Evolutionary conservation across 2,113 vertebrate genomes (phyloP), one percentile per base, ranked within the genome.

Genomic region (Xiphorhynchus elegans): DNA sequence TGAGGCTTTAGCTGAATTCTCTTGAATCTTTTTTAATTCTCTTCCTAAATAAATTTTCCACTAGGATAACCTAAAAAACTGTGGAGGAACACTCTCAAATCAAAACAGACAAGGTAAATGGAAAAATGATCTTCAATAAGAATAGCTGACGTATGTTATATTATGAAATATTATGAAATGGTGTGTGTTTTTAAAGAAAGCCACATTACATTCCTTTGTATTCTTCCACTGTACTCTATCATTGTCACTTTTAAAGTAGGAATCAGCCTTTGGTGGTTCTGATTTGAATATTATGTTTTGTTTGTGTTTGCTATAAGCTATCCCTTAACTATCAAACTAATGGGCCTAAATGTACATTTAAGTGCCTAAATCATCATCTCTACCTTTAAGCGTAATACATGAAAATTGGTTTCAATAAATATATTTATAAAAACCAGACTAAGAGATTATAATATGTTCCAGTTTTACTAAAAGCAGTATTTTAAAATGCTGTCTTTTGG

Each of bases 81-180:
- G 18, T 11, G 5, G 79, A 93, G 72, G 14, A 89, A 23, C 40
- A 85, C 8, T 77, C 79, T 84, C 63, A 90, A 95, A 96, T 94
- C 70, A 67, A 85, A 95, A 69, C 20, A 67, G 78, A 89, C 87
- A 93, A 73, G 67, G 37, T 3, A 96, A 96, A 94, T 83, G 70
- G 81, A 76, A 95, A 93, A 94, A 91, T 44, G 25, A 53, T 94
- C 40, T 91, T 80, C 67, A 55, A 26, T 85, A 80, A 83, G 29
- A 79, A 55, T 63, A 87, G 46, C 25, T 70, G 82, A 83, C 5
- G 9, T 76, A 46, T 87, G 37, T 44, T 93, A 13, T 87, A 94
- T 94, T 87, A 77, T 73, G 67, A 96, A 91, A 94, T 76, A 95
- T 44, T 86, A 70, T 66, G 77, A 76, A 87, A 91, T 76, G 1